Evolutionary conservation across 2,888 invertebrate species (phyloP), one percentile per base, ranked within the genome.

Genomic region (Syrphus vitripennis): DNA sequence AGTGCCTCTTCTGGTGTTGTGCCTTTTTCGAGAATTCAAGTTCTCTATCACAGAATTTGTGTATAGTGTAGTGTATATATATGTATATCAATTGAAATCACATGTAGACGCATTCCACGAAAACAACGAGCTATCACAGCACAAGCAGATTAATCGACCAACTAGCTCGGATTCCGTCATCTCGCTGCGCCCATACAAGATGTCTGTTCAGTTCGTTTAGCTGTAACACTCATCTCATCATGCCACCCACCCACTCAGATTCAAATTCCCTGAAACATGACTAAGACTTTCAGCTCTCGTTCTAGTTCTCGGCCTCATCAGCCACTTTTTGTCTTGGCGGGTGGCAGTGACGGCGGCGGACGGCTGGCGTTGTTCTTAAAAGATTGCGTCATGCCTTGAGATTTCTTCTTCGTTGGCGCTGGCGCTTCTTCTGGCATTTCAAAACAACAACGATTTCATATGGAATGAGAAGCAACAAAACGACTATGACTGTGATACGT

Each of bases 91-190:
- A 29, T 24, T 6, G 63, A 74, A 69, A 50, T 65, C 69, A 74
- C 42, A 69, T 67, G 78, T 74, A 78, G 69, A 79, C 79, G 31
- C 69, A 83, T 83, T 83, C 79, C 74, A 70, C 45, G 63, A 57
- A 75, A 75, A 70, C 70, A 83, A 69, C 70, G 48, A 70, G 37
- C 74, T 71, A 83, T 83, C 79, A 83, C 74, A 83, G 83, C 55
- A 79, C 78, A 79, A 70, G 79, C 53, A 79, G 75, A 79, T 79
- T 79, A 83, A 83, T 83, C 83, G 79, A 80, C 63, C 57, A 50
- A 42, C 70, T 80, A 26, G 55, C 45, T 65, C 45, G 29, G 69
- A 83, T 83, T 83, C 80, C 80, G 83, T 79, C 83, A 83, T 80
- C n/a, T n/a, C 80, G 63, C 31, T 75, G 70, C 61, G 65, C 53